Base-by-base conservation (phyloP, 2,797 vertebrate species). In the Pipistrellus kuhlii region DNA sequence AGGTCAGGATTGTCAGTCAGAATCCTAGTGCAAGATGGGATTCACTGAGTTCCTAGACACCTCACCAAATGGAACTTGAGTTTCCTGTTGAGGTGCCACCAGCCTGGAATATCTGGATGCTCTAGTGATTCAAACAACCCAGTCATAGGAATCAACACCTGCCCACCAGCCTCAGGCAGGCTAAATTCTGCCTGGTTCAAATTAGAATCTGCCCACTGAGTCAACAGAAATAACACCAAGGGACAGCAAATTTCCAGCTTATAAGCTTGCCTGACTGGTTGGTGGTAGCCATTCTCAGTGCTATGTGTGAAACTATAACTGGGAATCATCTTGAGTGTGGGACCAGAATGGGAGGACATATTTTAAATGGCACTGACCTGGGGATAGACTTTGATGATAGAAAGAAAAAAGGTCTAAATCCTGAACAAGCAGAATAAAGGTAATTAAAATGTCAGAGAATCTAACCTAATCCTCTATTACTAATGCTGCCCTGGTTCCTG, bases 171-270 rank as follows among this genome's bases (percentile, higher is more conserved):
- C 88, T 57, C 85, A 94, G 83, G 88, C 64, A 71, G 73, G 84
- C 93, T 97, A 96, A 96, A 96, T 97, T 95, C 94, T 95, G 53
- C 82, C 48, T 44, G 30, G 13, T 80, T 92, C 88, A 88, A 97
- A 97, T 97, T 97, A 96, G 94, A 96, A 96, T 95, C 96, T 95
- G 32, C 95, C 96, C 90, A 97, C 95, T 92, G 75, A 94, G 68
- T 76, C 87, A 95, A 92, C 78, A 78, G 92, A 97, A 97, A 95
- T 97, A 93, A 96, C 78, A 71, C 48, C 48, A 76, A 88, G 30
- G 68, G 87, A 93, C 11, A 94, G 91, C 71, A 91, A 93, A 83
- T 84, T 64, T 76, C 82, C 93, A 77, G 59, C 93, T 93, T 84
- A 66, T 75, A 71, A 0, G 1, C 48, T 96, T 97, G 95, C 95